A percentile compares a stretch with the other conserved stretches of the same genome.
phyloP scores from a whole-genome alignment of 2,113 vertebrate species.

The Macroglossus sobrinus region DNA sequence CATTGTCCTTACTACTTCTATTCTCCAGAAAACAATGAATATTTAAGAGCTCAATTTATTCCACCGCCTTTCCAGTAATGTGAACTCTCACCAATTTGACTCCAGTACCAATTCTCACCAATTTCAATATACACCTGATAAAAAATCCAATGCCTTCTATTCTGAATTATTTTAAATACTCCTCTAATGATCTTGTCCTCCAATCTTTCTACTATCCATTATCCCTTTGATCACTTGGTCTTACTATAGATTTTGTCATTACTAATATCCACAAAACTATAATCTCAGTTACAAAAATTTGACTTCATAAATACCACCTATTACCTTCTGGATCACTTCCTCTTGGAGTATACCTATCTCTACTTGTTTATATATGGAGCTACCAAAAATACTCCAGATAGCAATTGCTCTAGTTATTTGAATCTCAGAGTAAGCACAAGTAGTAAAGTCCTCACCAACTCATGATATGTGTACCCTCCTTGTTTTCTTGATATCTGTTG shows the following conservation, averaged over 20 bases:
- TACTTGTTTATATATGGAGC: neutral
- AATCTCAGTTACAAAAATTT: neutral
- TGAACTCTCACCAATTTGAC: neutral
- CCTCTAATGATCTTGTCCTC: neutral
- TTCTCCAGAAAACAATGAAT: neutral
- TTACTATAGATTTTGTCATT: neutral
- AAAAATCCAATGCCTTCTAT: neutral
- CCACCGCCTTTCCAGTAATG: neutral
- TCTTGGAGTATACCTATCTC: neutral
- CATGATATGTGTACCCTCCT: neutral
- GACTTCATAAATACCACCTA: neutral
- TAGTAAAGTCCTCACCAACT: neutral
- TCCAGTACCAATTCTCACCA: neutral
- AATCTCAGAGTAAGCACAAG: neutral
- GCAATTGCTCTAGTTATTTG: neutral
- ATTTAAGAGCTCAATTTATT: neutral
- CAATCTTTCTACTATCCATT: neutral
- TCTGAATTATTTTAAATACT: neutral
- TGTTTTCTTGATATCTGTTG: neutral
- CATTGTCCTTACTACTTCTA: neutral
- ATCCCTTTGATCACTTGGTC: neutral
- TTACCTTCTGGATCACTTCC: neutral
- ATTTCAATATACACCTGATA: neutral
- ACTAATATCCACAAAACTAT: neutral
- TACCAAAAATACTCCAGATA: neutral